Conservation (phyloP, 2,113 vertebrate species). For the Myrmecophaga tridactyla region DNA sequence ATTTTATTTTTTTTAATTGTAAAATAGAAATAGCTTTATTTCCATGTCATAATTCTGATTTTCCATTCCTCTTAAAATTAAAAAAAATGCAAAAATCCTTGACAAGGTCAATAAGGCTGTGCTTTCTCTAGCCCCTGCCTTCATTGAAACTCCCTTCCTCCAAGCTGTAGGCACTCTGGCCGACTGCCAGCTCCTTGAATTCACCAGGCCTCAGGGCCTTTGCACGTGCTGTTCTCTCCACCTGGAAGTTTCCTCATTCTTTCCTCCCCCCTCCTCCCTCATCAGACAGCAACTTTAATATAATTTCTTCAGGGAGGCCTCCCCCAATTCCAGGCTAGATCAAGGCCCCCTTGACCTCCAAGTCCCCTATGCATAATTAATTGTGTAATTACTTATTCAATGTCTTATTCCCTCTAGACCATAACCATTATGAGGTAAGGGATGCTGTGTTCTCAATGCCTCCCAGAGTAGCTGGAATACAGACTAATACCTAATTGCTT, state of each 20-base stretch:
- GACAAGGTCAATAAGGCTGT: neutral
- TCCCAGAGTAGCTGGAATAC: neutral
- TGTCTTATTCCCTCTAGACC: neutral
- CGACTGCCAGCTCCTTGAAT: neutral
- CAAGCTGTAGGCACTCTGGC: neutral
- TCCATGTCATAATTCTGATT: neutral
- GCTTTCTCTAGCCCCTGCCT: neutral
- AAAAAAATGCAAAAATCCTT: neutral
- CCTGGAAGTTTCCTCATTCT: neutral
- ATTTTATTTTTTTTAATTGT: neutral
- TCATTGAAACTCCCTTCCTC: neutral
- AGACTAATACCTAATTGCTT: conserved; percentile 36
- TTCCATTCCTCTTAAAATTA: neutral
- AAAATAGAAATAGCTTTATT: neutral
- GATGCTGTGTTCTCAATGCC: neutral
- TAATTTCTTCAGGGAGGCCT: neutral
- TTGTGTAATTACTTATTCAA: conserved; percentile 18
- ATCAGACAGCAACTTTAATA: conserved; percentile 19
- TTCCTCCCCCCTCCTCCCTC: neutral
- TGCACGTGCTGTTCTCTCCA: neutral
- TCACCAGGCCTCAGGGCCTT: neutral
- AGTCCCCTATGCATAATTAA: neutral
- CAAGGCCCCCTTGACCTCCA: neutral
- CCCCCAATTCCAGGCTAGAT: neutral
- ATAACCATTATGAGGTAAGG: conserved; percentile 13